Evolutionary conservation across 2,113 vertebrate species (phyloP).

Genomic region (Taurulus bubalis): DNA sequence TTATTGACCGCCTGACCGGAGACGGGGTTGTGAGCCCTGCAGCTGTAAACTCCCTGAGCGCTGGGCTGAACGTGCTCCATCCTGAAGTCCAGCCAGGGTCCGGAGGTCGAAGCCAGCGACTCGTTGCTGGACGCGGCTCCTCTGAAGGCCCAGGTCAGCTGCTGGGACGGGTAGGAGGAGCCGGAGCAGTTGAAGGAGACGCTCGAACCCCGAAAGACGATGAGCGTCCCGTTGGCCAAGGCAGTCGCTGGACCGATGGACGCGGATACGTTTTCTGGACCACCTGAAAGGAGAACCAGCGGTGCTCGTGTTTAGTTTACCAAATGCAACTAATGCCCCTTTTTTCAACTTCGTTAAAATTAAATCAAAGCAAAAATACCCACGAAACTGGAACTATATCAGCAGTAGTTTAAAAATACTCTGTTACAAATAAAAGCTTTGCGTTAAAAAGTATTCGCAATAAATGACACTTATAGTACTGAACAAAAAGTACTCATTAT

Average conservation of each 20-base stretch:
- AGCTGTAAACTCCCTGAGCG: slow-evolving; percentile 86
- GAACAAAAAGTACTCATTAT: too few species aligned
- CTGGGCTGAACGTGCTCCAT: slow-evolving; percentile 68
- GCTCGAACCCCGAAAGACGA: slow-evolving; percentile 44
- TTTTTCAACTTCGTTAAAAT: background rate
- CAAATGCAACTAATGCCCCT: background rate
- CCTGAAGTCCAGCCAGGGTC: slow-evolving; percentile 60
- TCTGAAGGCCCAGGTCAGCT: slow-evolving; percentile 78
- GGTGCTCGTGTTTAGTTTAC: background rate
- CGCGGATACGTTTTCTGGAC: slow-evolving; percentile 66
- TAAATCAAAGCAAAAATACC: background rate
- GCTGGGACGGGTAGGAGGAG: slow-evolving; percentile 65
- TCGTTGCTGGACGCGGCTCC: background rate
- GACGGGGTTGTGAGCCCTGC: slow-evolving; percentile 77
- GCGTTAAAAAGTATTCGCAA: too few species aligned
- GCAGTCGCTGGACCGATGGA: slow-evolving; percentile 57
- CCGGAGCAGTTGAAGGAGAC: slow-evolving; percentile 83
- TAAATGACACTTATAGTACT: too few species aligned
- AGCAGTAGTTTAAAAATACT: too few species aligned
- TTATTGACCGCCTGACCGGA: slow-evolving; percentile 54
- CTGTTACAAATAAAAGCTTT: too few species aligned
- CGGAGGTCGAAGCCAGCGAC: slow-evolving; percentile 40
- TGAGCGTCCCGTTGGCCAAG: slow-evolving; percentile 82
- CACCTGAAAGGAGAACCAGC: slow-evolving; percentile 71
- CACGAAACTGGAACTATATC: too few species aligned